phyloP scores from a whole-genome alignment of 1,140 invertebrate species.

The Trichonephila inaurata region DNA sequence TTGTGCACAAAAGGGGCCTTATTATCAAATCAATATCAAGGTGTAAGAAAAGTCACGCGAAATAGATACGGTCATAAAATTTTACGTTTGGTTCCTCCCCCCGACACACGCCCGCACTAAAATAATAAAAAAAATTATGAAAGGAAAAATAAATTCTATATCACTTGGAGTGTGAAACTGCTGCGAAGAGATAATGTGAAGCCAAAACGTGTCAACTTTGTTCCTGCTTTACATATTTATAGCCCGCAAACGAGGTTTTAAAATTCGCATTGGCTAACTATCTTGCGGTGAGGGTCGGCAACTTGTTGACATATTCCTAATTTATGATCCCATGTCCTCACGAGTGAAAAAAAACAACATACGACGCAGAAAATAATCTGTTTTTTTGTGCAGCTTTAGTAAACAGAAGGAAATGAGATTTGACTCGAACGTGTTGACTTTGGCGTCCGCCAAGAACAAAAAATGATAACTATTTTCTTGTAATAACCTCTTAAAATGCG shows the following conservation, averaged over 20 bases:
- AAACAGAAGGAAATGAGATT: constrained; percentile 37
- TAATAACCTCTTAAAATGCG: constrained; percentile 37
- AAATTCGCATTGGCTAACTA: constrained; percentile 53
- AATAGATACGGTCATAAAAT: constrained; percentile 33
- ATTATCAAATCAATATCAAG: constrained; percentile 48
- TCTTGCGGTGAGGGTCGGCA: constrained; percentile 1
- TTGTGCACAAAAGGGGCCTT: background rate
- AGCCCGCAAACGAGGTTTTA: constrained; percentile 46
- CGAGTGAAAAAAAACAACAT: background rate
- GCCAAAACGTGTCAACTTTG: constrained; percentile 36
- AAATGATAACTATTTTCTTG: constrained; percentile 8
- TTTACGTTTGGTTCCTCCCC: background rate
- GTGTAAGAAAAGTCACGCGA: constrained; percentile 18
- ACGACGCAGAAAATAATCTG: background rate
- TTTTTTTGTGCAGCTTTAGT: background rate
- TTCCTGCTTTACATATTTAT: constrained; percentile 49
- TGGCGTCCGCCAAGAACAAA: constrained; percentile 6
- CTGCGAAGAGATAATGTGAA: constrained; percentile 31
- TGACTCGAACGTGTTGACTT: background rate
- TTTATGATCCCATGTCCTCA: constrained; percentile 35
- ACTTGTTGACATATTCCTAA: constrained; percentile 37
- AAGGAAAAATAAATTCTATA: constrained; percentile 3
- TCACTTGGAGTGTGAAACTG: constrained; percentile 26
- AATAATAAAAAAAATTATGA: background rate
- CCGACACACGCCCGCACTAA: background rate